Conservation (phyloP, 2,113 vertebrate species). For the Collichthys lucidus region DNA sequence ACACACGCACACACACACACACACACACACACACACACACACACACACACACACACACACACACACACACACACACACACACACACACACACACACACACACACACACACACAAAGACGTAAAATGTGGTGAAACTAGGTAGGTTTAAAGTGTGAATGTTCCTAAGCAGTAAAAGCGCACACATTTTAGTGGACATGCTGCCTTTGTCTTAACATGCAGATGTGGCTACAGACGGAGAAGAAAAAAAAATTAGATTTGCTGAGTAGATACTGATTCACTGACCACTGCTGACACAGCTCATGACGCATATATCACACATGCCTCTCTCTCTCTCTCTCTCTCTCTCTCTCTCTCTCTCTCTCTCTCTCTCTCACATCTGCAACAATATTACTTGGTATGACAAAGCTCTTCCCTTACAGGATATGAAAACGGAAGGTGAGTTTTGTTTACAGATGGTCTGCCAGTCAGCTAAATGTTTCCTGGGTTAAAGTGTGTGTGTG, state of each 20-base stretch:
- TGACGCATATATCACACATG: conserved; percentile 45
- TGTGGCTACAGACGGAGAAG: conserved; percentile 46
- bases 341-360: neutral
- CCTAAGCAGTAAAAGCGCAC: neutral
- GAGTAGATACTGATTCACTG: conserved; percentile 68
- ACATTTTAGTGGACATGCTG: conserved; percentile 21
- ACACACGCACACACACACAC: neutral
- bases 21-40: conserved; percentile 1
- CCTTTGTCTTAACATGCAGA: conserved; percentile 40
- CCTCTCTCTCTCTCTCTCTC: neutral
- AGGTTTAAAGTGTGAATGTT: neutral
- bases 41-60: conserved; percentile 1
- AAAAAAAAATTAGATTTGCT: conserved; percentile 56
- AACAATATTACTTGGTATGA: conserved; percentile 45
- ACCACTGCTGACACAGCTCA: conserved; percentile 68
- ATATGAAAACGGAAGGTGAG: conserved; percentile 37
- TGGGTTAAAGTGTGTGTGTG: conserved; percentile 1
- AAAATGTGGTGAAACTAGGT: conserved; percentile 6
- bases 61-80: conserved; percentile 1
- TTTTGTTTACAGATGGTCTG: conserved; percentile 43
- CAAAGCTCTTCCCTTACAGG: conserved; percentile 17
- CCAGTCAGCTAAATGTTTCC: conserved; percentile 41
- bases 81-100: conserved; percentile 7
- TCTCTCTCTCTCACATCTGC: neutral
- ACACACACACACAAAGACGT: conserved; percentile 12